phyloP scores from a whole-genome alignment of 1,140 invertebrate genomes.

The Trichoplusia ni region DNA sequence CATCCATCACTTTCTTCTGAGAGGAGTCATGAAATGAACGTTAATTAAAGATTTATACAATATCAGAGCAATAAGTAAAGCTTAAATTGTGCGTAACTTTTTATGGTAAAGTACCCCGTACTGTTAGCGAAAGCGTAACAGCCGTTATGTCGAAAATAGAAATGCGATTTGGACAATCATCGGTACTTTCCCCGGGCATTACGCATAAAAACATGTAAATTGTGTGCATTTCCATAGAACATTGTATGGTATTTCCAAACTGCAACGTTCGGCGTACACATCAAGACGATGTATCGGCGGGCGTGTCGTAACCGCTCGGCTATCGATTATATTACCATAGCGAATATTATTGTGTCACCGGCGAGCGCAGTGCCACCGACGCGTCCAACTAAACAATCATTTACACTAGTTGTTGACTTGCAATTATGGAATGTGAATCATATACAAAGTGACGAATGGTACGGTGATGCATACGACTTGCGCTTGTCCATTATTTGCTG shows the following conservation, averaged over 20 bases:
- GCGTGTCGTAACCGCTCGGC: slow-evolving; percentile 20
- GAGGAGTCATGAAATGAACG: too few relatives aligned
- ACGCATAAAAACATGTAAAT: not conserved
- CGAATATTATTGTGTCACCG: slow-evolving; percentile 27
- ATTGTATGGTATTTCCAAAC: not conserved
- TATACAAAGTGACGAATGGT: not conserved
- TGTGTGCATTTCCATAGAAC: slow-evolving; percentile 5
- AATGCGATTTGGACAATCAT: too few relatives aligned
- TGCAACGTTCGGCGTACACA: not conserved
- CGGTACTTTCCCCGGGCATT: too few relatives aligned
- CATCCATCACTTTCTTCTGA: too few relatives aligned
- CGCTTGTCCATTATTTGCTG: too few relatives aligned
- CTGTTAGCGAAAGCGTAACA: too few relatives aligned
- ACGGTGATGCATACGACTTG: not conserved
- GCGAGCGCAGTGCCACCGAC: not conserved
- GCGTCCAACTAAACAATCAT: not conserved
- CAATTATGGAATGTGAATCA: not conserved
- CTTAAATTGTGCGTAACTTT: too few relatives aligned
- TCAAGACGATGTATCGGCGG: not conserved
- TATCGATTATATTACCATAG: slow-evolving; percentile 27
- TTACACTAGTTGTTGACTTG: not conserved
- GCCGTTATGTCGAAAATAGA: too few relatives aligned
- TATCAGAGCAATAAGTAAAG: too few relatives aligned
- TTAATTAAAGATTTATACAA: too few relatives aligned
- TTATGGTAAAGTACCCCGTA: too few relatives aligned